These are phyloP conservation scores for Seriola rivoliana DNA, from an alignment of 2,113 vertebrate genomes.

Conservation along the genomic window DNA sequence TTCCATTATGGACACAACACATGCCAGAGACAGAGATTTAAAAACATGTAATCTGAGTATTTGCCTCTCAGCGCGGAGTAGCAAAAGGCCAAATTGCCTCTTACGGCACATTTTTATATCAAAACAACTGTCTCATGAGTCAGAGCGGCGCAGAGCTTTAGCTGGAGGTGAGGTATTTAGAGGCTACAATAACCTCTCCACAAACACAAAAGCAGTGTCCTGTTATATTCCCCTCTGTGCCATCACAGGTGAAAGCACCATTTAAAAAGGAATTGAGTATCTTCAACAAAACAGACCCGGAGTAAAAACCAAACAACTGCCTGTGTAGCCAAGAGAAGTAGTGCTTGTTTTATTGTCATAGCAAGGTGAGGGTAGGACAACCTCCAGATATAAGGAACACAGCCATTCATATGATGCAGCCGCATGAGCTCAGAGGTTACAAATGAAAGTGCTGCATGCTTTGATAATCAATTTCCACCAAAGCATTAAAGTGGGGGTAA, in stretches of 20 bases:
- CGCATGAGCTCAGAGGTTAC: constrained; percentile 34
- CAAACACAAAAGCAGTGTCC: constrained; percentile 21
- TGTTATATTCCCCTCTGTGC: neutral
- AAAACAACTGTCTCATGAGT: constrained; percentile 58
- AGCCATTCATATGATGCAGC: constrained; percentile 5
- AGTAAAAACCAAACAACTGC: constrained; percentile 35
- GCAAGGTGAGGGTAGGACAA: constrained; percentile 28
- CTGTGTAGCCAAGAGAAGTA: constrained; percentile 35
- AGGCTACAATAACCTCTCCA: constrained; percentile 37
- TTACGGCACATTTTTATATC: constrained; percentile 51
- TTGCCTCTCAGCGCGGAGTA: constrained; percentile 40
- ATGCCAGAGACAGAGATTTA: constrained; percentile 41
- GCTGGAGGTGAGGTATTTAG: constrained; percentile 33
- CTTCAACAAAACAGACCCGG: constrained; percentile 45
- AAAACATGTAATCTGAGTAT: constrained; percentile 47
- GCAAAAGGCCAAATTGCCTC: constrained; percentile 71
- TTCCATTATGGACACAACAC: constrained; percentile 38
- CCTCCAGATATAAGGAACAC: constrained; percentile 39
- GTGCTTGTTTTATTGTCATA: constrained; percentile 4
- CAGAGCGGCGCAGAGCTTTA: constrained; percentile 22
- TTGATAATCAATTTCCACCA: constrained; percentile 2
- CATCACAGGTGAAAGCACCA: constrained; percentile 45
- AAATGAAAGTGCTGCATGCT: constrained; percentile 4
- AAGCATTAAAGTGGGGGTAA: too few species aligned
- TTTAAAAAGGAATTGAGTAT: constrained; percentile 42